These are phyloP conservation scores for Callospermophilus lateralis DNA, from an alignment of 2,113 vertebrate species.

Conservation along the genomic window DNA sequence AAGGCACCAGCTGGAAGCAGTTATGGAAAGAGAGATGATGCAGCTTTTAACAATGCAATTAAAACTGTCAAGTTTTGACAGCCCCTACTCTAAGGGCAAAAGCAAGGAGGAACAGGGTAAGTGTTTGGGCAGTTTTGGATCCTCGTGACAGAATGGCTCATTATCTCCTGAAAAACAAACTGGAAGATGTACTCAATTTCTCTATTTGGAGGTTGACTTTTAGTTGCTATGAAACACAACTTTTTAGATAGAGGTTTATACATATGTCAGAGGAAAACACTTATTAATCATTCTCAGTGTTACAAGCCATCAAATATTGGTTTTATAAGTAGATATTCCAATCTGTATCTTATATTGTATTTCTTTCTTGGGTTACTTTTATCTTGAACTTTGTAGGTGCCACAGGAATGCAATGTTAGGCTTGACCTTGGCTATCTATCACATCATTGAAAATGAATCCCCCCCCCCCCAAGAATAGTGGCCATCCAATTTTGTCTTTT, in stretches of 20 bases:
- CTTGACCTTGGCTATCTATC: constrained; percentile 34
- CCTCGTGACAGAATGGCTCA: constrained; percentile 42
- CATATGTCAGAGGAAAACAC: constrained; percentile 53
- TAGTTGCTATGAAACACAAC: neutral
- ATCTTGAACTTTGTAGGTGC: too few relatives aligned
- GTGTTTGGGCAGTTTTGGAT: constrained; percentile 43
- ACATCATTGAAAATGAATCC: neutral
- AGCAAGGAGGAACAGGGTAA: neutral
- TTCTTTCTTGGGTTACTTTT: too few relatives aligned
- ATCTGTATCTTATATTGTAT: too few relatives aligned
- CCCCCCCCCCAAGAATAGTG: neutral
- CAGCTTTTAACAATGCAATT: constrained; percentile 74
- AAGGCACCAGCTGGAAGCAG: constrained; percentile 64
- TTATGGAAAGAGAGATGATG: constrained; percentile 67
- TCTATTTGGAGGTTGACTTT: constrained; percentile 10
- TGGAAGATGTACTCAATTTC: constrained; percentile 28
- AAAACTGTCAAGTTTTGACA: constrained; percentile 69
- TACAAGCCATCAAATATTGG: neutral
- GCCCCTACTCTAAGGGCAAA: constrained; percentile 24
- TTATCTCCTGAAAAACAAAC: constrained; percentile 71
- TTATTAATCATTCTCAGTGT: neutral
- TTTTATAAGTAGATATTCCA: too few relatives aligned
- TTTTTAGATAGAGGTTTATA: constrained; percentile 63
- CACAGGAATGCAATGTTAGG: neutral
- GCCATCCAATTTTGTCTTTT: neutral